Evolutionary conservation across 1,140 invertebrate species (phyloP), one percentile per base, ranked within the genome.

Genomic region (Dendroctonus valens): DNA sequence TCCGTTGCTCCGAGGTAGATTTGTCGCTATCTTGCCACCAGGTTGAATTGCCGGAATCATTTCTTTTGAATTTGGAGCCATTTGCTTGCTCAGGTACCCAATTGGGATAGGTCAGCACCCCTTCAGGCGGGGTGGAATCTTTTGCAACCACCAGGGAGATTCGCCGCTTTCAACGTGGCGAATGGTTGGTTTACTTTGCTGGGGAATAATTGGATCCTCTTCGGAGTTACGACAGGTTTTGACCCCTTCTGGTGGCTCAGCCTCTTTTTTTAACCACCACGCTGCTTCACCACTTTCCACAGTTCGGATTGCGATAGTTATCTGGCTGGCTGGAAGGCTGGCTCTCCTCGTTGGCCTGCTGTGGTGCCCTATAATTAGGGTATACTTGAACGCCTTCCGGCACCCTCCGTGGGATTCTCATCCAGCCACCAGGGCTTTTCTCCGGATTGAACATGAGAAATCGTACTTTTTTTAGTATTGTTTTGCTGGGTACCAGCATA

Each of bases 151-250:
- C 85, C 87, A 89, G 9, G 85, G 83, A 61, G 82, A 79, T 69
- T 90, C 87, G 0, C 87, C 87, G 2, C 88, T 90, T 75, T 89
- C 86, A 40, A 89, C 84, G 68, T 85, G 87, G 52, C 80, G 81
- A 40, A 65, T 54, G 52, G 48, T 49, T 58, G 46, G 40, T 59
- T 48, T 49, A 39, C 14, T 14, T 39, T 51, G 26, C 26, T 26
- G 26, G 3, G 26, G 26, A 26, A 2, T 26, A 26, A 1, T 12
- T 55, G 12, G 37, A 8, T 12, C 9, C 39, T 26, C 5, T 65
- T 49, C 41, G 11, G 37, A 0, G 8, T 15, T 40, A 5, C 0
- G 12, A 39, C 55, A 58, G 0, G 26, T 41, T 53, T 59, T 14
- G 8, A 70, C 57, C 15, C 62, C 61, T 65, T 70, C 69, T 5